A percentile compares a stretch with the other conserved stretches of the same genome.
Conservation (phyloP, 2,888 invertebrate species). For the Zygothrica quintamaculata region DNA sequence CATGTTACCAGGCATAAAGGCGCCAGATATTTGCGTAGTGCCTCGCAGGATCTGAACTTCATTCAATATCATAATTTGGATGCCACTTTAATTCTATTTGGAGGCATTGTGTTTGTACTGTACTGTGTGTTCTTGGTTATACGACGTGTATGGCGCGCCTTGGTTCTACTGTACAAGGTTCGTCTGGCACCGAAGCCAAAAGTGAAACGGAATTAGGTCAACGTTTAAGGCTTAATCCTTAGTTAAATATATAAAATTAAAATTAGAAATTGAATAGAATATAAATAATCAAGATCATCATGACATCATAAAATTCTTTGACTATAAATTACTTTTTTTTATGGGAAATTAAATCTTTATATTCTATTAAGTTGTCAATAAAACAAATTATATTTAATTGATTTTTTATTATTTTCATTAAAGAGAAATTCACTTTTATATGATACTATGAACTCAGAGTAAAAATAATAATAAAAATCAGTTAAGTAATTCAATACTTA, state of each 20-base stretch:
- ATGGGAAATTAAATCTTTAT: no score
- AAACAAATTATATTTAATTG: no score
- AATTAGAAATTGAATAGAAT: no score
- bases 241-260: neutral
- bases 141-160: constrained; percentile 17
- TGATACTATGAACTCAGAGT: no score
- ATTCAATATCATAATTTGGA: constrained; percentile 82
- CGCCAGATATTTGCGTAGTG: constrained; percentile 79
- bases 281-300: no score
- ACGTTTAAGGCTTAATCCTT: neutral
- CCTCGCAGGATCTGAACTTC: constrained; percentile 79
- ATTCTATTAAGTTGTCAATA: no score
- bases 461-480: no score
- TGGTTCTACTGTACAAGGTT: constrained; percentile 39
- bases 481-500: no score
- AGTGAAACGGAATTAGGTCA: constrained; percentile 46
- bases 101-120: constrained; percentile 58
- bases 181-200: constrained; percentile 37
- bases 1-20: constrained; percentile 81
- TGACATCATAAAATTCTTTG: no score
- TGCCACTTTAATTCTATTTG: constrained; percentile 73
- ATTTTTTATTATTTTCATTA: no score
- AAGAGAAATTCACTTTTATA: no score
- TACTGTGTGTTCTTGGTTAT: constrained; percentile 41
- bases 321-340: no score